A percentile compares a stretch with the other conserved stretches of the same genome.
Conservation (phyloP, 2,113 vertebrate species). For the Prietella phreatophila region DNA sequence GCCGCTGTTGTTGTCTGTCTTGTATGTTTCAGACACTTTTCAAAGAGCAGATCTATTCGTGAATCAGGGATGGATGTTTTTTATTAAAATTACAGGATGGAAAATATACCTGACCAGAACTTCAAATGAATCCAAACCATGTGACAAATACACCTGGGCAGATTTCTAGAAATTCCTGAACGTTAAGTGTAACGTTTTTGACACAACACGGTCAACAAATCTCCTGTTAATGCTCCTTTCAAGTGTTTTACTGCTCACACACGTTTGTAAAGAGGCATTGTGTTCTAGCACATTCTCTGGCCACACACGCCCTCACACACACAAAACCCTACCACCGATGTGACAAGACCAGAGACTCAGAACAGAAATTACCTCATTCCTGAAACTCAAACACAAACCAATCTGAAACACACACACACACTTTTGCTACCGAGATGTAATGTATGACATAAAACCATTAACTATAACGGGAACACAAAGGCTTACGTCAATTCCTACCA, state of each 20-base stretch:
- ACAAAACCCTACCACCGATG: constrained; percentile 15
- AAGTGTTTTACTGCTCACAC: constrained; percentile 22
- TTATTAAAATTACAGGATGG: background rate
- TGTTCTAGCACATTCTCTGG: constrained; percentile 29
- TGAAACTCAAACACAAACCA: constrained; percentile 32
- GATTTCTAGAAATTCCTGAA: background rate
- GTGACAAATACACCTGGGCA: background rate
- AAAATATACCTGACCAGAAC: background rate
- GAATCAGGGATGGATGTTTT: background rate
- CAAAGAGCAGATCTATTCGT: background rate
- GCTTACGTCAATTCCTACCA: background rate
- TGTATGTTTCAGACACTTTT: background rate
- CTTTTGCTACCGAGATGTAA: background rate
- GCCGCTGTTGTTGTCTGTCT: background rate
- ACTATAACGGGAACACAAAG: background rate
- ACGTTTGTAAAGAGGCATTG: constrained; percentile 33
- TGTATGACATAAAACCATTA: background rate
- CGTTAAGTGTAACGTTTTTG: constrained; percentile 1
- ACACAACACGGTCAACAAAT: constrained; percentile 1
- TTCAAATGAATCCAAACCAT: background rate
- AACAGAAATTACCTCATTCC: constrained; percentile 49
- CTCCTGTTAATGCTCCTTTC: constrained; percentile 22
- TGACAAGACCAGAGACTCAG: constrained; percentile 37
- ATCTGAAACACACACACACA: constrained; percentile 29
- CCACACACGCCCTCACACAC: background rate